Conservation (phyloP, 2,888 invertebrate genomes). For the Lithosia quadra region DNA sequence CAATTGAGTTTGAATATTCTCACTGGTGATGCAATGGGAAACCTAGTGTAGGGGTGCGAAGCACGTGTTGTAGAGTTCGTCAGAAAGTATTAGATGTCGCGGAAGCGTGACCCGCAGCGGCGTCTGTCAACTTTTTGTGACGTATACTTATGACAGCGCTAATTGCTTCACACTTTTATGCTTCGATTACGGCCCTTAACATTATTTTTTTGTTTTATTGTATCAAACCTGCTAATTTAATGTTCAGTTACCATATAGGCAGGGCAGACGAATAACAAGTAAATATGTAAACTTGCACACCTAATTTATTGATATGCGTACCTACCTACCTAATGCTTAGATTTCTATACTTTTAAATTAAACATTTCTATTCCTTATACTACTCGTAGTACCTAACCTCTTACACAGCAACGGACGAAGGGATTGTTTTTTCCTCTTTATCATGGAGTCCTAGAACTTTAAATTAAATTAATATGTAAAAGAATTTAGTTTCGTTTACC, state of each 20-base stretch:
- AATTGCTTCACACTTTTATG: slow-evolving; percentile 67
- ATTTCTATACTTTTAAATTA: not conserved
- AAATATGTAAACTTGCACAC: too few relatives aligned
- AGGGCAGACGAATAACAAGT: not conserved
- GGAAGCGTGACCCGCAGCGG: slow-evolving; percentile 71
- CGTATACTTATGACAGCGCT: slow-evolving; percentile 61
- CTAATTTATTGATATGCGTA: too few relatives aligned
- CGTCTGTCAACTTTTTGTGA: slow-evolving; percentile 68
- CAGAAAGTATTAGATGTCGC: slow-evolving; percentile 68
- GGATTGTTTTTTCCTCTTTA: not conserved
- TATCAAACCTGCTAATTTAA: not conserved
- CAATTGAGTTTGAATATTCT: not conserved
- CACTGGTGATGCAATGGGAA: slow-evolving; percentile 8
- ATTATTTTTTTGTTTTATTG: not conserved
- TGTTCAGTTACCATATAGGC: not conserved
- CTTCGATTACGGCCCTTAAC: slow-evolving; percentile 16
- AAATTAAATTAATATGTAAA: not conserved
- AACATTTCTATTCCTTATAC: not conserved
- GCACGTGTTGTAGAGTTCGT: slow-evolving; percentile 60
- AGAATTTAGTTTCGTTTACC: not conserved
- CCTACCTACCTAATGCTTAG: too few relatives aligned
- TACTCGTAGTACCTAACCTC: not conserved
- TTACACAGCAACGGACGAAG: not conserved
- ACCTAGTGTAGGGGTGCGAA: slow-evolving; percentile 47
- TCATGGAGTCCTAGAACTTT: not conserved